Percentiles rank a stretch among this genome's conserved stretches.
phyloP scores from a whole-genome alignment of 2,888 invertebrate genomes.

The Flexamia atlantica region DNA sequence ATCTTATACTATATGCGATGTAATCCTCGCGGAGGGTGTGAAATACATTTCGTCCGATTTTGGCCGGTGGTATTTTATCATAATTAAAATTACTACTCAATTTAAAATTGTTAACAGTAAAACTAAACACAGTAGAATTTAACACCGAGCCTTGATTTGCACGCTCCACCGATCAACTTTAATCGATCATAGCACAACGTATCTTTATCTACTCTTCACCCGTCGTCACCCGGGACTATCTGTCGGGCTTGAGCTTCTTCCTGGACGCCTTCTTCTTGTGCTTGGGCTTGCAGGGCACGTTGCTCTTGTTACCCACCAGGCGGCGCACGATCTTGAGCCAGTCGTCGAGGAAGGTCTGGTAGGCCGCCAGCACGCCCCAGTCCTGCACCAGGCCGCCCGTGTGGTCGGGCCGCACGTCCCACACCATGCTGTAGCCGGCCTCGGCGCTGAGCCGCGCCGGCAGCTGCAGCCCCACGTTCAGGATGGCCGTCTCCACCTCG shows the following conservation, averaged over 20 bases:
- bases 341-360: constrained; percentile 79
- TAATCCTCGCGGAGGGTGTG: too few species aligned
- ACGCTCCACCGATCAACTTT: too few species aligned
- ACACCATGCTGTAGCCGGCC: constrained; percentile 48
- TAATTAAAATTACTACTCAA: too few species aligned
- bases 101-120: too few species aligned
- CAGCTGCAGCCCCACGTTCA: constrained; percentile 74
- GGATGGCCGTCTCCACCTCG: constrained; percentile 79
- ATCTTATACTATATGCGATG: too few species aligned
- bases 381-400: constrained; percentile 80
- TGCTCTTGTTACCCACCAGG: constrained; percentile 68
- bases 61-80: too few species aligned
- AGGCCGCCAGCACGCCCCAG: constrained; percentile 79
- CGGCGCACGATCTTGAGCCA: constrained; percentile 73
- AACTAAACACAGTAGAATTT: too few species aligned
- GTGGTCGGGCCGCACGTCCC: constrained; percentile 73
- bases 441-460: constrained; percentile 65
- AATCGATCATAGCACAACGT: too few species aligned
- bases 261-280: constrained; percentile 42
- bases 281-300: constrained; percentile 65
- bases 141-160: too few species aligned
- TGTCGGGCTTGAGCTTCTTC: constrained; percentile 57
- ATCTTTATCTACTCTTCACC: constrained; percentile 2
- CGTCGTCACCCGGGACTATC: not conserved
- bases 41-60: too few species aligned